Evolutionary conservation across 2,888 invertebrate genomes (phyloP), one percentile per base, ranked within the genome.

Genomic region (Vesta saturnalis): DNA sequence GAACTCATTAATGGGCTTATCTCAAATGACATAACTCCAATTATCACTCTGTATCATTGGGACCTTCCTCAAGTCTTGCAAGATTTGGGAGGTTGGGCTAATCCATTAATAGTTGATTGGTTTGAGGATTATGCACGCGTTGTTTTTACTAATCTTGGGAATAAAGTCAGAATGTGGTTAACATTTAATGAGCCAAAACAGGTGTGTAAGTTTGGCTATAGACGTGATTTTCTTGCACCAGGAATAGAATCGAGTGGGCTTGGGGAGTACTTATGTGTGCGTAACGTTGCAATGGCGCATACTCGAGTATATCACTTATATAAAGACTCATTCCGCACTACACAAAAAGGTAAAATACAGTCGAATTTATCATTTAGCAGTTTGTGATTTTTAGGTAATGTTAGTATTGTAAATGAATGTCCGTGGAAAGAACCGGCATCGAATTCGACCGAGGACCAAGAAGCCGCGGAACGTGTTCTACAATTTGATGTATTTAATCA

Each of bases 391-490:
- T n/a, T n/a, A n/a, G 39, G 39, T 12, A 1, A 14, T 3, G n/a
- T 67, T 46, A 52, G 64, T 21, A 86, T 91, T 71, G 87, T 90
- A 0, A 72, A 89, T 63, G 89, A 89, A 75, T 86, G 87, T 0
- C 86, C 87, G 47, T 90, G 89, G 87, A 87, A 87, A 14, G 87
- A 89, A 78, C 89, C 90, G 0, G 86, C 86, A 78, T 83, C 85
- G 0, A 81, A 88, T 63, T 83, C 86, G 0, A 77, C 80, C 0
- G 8, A 1, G 1, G 47, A 49, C 15, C 8, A 16, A 5, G 15
- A 49, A 8, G 90, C 90, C 6, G 61, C 65, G 1, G 88, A 54
- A 18, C 22, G 55, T 12, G 15, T 14, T 1, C 8, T 12, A 6
- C 62, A 62, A 55, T 62, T 62, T 55, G 43, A 55, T 1, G 62